A percentile compares a stretch with the other conserved stretches of the same genome.
These are phyloP conservation scores for Dendroctonus ponderosae DNA, from an alignment of 1,140 invertebrate species.

Conservation along the genomic window DNA sequence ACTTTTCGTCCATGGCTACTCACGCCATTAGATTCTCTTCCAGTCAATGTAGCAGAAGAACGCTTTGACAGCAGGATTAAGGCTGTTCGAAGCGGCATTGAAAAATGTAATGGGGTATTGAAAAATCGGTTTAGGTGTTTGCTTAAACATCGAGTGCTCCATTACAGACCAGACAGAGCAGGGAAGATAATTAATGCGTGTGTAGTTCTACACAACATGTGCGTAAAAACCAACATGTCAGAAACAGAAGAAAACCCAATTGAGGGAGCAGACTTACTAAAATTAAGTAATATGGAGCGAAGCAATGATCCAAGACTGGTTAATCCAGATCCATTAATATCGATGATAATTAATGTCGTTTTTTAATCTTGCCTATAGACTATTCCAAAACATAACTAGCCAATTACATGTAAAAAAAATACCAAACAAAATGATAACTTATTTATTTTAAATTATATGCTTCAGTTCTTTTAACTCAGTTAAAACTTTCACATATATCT, in stretches of 20 bases:
- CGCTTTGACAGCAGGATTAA: neutral
- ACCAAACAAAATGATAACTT: slow-evolving; percentile 41
- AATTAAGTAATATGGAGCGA: too few species aligned
- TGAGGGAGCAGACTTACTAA: too few species aligned
- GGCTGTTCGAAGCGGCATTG: neutral
- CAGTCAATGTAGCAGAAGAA: neutral
- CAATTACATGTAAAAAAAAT: too few species aligned
- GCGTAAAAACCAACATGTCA: neutral
- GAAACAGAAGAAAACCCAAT: too few species aligned
- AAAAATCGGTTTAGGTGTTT: neutral
- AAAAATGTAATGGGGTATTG: neutral
- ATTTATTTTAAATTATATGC: slow-evolving; percentile 37
- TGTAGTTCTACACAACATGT: neutral
- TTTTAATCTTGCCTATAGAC: too few species aligned
- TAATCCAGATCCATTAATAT: too few species aligned
- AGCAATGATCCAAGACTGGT: too few species aligned
- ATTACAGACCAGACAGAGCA: neutral
- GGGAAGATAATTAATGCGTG: neutral
- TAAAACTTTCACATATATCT: slow-evolving; percentile 32
- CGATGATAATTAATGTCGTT: too few species aligned
- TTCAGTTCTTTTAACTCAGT: slow-evolving; percentile 41
- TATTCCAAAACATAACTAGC: too few species aligned
- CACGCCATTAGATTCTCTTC: neutral
- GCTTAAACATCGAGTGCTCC: neutral
- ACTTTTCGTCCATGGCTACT: neutral